Evolutionary conservation across 2,888 invertebrate species (phyloP).

Genomic region (Diarsia brunnea): DNA sequence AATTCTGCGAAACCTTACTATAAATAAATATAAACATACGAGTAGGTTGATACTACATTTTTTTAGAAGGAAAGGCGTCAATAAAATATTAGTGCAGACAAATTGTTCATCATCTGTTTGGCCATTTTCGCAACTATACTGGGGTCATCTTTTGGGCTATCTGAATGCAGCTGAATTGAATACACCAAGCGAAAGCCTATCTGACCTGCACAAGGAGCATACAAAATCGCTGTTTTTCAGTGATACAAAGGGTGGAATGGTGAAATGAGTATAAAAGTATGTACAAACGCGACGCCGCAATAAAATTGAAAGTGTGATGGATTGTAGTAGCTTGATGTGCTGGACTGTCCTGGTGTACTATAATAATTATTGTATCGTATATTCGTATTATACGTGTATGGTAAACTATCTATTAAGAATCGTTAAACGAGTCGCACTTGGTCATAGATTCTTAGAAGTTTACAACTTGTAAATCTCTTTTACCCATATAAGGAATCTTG

Average conservation of each 20-base stretch:
- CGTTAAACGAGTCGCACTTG: constrained; percentile 1
- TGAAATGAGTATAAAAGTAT: neutral
- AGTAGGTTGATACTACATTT: neutral
- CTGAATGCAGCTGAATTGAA: neutral
- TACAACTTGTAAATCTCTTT: constrained; percentile 19
- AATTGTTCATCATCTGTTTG: neutral
- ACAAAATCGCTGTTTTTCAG: neutral
- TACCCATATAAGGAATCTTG: constrained; percentile 25
- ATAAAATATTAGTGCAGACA: neutral
- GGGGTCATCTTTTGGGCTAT: neutral
- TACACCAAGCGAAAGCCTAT: neutral
- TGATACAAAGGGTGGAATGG: neutral
- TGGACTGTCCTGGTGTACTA: too few relatives aligned
- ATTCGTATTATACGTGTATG: neutral
- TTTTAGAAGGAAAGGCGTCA: neutral
- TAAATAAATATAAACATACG: neutral
- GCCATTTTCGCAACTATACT: neutral
- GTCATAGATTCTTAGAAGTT: neutral
- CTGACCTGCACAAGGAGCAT: neutral
- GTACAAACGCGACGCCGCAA: too few relatives aligned
- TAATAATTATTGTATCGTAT: too few relatives aligned
- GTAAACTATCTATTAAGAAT: neutral
- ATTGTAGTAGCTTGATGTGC: too few relatives aligned
- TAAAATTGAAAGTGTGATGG: too few relatives aligned
- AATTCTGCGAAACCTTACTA: neutral